Percentiles rank a stretch among this genome's conserved stretches.
These are phyloP conservation scores for Eudyptes chrysolophus DNA, from an alignment of 2,113 vertebrate species.

Conservation along the genomic window DNA sequence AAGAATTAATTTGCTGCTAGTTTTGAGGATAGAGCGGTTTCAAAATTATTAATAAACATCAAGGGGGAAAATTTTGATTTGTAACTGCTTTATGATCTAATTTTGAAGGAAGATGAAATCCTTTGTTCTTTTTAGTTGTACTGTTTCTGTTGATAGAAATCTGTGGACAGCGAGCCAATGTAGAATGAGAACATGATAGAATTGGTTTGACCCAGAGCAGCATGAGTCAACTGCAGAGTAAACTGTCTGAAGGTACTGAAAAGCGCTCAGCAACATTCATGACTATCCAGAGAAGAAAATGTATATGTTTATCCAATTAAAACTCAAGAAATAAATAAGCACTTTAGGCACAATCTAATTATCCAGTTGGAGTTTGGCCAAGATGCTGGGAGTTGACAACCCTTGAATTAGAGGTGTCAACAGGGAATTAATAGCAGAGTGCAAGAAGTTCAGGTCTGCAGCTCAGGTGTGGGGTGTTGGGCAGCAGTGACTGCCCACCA, in stretches of 20 bases:
- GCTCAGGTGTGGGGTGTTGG: not conserved
- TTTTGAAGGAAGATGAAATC: not conserved
- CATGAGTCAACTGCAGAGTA: not conserved
- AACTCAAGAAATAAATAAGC: not conserved
- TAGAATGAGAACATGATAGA: not conserved
- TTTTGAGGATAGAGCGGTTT: not conserved
- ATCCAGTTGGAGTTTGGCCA: not conserved
- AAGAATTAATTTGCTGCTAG: not conserved
- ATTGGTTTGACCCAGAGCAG: not conserved
- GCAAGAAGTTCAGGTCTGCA: not conserved
- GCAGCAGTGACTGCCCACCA: not conserved
- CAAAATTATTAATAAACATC: not conserved
- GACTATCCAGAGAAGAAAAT: not conserved
- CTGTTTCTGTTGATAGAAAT: not conserved
- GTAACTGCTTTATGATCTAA: not conserved
- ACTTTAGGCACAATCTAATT: not conserved
- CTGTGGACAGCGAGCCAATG: accelerated
- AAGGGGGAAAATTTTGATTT: not conserved
- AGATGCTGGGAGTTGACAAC: not conserved
- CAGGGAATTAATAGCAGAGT: not conserved
- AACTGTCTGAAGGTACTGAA: not conserved
- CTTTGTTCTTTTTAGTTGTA: not conserved
- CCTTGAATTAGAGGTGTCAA: not conserved
- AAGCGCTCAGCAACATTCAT: not conserved
- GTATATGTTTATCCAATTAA: not conserved